Percentiles rank a stretch among this genome's conserved stretches.
phyloP scores from a whole-genome alignment of 92 coral and sea anemone genomes.

The Siderastrea radians region DNA sequence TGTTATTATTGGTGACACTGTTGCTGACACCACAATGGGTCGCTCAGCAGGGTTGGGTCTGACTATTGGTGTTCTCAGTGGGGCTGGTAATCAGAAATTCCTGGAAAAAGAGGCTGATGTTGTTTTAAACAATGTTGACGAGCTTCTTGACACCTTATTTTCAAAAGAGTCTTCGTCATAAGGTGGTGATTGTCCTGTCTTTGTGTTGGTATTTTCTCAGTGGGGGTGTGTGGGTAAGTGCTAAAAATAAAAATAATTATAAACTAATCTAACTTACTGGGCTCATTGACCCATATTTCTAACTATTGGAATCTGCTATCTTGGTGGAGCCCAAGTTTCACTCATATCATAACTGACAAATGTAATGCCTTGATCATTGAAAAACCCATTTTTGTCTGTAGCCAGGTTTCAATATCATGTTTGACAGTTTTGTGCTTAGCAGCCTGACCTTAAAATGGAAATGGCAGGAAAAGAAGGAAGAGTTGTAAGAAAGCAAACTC shows the following conservation, averaged over 20 bases:
- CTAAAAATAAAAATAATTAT: background rate
- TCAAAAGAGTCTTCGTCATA: slow-evolving; percentile 11
- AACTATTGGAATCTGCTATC: background rate
- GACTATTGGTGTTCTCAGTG: slow-evolving; percentile 92
- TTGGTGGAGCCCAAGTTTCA: too few species aligned
- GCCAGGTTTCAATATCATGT: too few species aligned
- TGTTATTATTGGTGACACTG: slow-evolving; percentile 93
- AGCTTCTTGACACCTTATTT: slow-evolving; percentile 74
- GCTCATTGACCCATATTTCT: background rate
- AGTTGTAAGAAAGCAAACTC: too few species aligned
- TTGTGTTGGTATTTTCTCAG: background rate
- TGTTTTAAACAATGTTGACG: slow-evolving; percentile 85
- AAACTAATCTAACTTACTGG: too few species aligned
- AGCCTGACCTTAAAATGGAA: too few species aligned
- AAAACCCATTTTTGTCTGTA: too few species aligned
- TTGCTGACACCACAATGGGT: slow-evolving; percentile 95
- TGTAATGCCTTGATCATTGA: too few species aligned
- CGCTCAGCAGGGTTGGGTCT: slow-evolving; percentile 92
- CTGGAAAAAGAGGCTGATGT: slow-evolving; percentile 88
- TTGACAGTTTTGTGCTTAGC: too few species aligned
- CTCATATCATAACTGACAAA: too few species aligned
- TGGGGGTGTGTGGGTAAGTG: slow-evolving; percentile 5
- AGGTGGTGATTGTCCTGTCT: background rate
- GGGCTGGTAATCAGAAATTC: slow-evolving; percentile 84
- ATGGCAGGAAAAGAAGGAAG: too few species aligned